A percentile compares a stretch with the other conserved stretches of the same genome.
Conservation (phyloP, 2,797 vertebrate genomes). For the Sebastolobus altivelis region DNA sequence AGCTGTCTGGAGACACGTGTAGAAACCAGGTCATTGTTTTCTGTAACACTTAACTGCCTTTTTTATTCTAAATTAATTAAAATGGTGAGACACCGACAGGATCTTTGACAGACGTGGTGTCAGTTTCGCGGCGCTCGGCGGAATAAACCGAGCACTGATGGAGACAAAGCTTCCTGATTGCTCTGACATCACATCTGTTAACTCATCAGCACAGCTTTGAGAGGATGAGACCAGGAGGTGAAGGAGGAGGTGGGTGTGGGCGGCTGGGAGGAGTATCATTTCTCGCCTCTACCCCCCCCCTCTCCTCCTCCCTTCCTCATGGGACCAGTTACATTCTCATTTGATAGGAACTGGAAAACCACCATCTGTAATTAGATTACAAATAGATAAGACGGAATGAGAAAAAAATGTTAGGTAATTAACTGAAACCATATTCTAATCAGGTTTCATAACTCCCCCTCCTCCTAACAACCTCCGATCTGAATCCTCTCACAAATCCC, state of each 20-base stretch:
- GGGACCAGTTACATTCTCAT: slow-evolving; percentile 79
- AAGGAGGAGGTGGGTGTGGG: slow-evolving; percentile 42
- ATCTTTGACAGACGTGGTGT: slow-evolving; percentile 20
- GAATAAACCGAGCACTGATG: slow-evolving; percentile 15
- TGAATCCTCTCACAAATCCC: slow-evolving; percentile 73
- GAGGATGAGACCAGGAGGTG: slow-evolving; percentile 55
- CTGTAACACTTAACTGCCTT: background rate
- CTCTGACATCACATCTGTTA: slow-evolving; percentile 71
- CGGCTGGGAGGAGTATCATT: slow-evolving; percentile 50
- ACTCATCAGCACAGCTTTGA: slow-evolving; percentile 51
- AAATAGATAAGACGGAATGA: slow-evolving; percentile 71
- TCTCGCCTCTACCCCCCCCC: background rate
- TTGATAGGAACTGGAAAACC: slow-evolving; percentile 79
- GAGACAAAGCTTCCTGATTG: slow-evolving; percentile 62
- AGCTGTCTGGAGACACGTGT: slow-evolving; percentile 2
- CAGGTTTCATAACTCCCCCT: slow-evolving; percentile 69
- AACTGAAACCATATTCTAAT: slow-evolving; percentile 84
- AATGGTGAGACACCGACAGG: slow-evolving; percentile 1
- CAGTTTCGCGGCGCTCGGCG: slow-evolving; percentile 12
- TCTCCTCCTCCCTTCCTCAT: slow-evolving; percentile 26
- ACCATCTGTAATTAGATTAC: slow-evolving; percentile 84
- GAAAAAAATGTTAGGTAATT: slow-evolving; percentile 74
- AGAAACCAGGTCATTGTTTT: slow-evolving; percentile 33
- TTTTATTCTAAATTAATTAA: slow-evolving; percentile 1
- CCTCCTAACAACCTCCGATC: slow-evolving; percentile 66